Percentiles rank a stretch among this genome's conserved stretches.
These are phyloP conservation scores for Ceraclea dissimilis DNA, from an alignment of 2,888 invertebrate species.

Conservation along the genomic window DNA sequence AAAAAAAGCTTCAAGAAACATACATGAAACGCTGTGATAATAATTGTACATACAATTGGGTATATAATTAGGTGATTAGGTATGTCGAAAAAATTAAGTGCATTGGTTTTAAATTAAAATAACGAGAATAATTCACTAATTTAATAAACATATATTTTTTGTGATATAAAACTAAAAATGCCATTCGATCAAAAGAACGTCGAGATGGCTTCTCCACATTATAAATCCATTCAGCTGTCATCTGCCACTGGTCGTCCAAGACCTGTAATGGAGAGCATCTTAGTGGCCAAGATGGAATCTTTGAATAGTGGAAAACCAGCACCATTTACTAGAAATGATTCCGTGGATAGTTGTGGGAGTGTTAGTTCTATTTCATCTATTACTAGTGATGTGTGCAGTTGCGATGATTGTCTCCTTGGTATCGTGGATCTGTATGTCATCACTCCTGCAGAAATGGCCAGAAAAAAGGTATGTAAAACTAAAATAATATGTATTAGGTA, in stretches of 20 bases:
- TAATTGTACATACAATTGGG: no score
- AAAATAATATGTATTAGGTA: constrained; percentile 16
- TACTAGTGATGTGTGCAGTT: constrained; percentile 68
- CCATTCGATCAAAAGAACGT: neutral
- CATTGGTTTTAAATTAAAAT: no score
- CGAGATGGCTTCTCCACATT: constrained; percentile 47
- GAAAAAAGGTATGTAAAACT: constrained; percentile 52
- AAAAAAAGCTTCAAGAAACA: no score
- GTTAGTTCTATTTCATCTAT: constrained; percentile 60
- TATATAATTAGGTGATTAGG: no score
- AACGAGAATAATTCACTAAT: no score
- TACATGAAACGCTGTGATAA: no score
- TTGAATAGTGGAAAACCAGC: constrained; percentile 43
- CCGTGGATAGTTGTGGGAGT: constrained; percentile 69
- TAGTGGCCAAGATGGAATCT: constrained; percentile 77
- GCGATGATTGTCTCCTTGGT: constrained; percentile 76
- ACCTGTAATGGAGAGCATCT: constrained; percentile 72
- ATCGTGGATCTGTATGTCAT: constrained; percentile 68
- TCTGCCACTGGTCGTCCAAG: constrained; percentile 57
- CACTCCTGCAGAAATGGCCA: constrained; percentile 44
- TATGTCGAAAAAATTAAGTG: no score
- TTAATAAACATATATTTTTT: no score
- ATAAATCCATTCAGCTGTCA: constrained; percentile 47
- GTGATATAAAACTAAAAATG: neutral
- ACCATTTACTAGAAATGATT: constrained; percentile 62